Conservation (phyloP, 2,888 invertebrate genomes). For the Thyatira batis region DNA sequence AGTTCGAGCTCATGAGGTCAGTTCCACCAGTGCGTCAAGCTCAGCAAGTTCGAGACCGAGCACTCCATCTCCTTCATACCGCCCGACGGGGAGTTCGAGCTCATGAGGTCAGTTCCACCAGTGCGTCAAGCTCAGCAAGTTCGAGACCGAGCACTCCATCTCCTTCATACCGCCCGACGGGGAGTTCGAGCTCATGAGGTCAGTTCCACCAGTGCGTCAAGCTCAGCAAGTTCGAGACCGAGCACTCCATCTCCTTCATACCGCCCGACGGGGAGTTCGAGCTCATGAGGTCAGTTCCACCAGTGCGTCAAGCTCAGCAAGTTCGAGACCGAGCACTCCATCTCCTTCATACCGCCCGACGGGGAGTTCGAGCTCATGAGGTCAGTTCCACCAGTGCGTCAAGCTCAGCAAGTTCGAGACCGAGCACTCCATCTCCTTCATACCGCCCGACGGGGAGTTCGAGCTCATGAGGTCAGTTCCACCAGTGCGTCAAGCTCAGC, state of each 20-base stretch:
- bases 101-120: constrained; percentile 99
- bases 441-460: constrained; percentile 99
- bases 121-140: constrained; percentile 99
- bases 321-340: constrained; percentile 99
- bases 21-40: constrained; percentile 99
- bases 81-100: constrained; percentile 99
- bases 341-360: constrained; percentile 99
- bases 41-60: constrained; percentile 99
- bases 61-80: constrained; percentile 99
- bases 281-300: constrained; percentile 99
- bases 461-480: too few relatives aligned
- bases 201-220: constrained; percentile 99
- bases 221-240: constrained; percentile 99
- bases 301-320: constrained; percentile 99
- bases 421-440: constrained; percentile 99
- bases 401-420: constrained; percentile 99
- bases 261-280: constrained; percentile 99
- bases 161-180: constrained; percentile 99
- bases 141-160: constrained; percentile 99
- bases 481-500: constrained; percentile 99
- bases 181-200: too few relatives aligned
- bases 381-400: constrained; percentile 99
- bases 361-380: too few relatives aligned
- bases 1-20: too few relatives aligned
- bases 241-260: constrained; percentile 99